These are phyloP conservation scores for Colius striatus DNA, from an alignment of 2,113 vertebrate genomes.

Conservation along the genomic window DNA sequence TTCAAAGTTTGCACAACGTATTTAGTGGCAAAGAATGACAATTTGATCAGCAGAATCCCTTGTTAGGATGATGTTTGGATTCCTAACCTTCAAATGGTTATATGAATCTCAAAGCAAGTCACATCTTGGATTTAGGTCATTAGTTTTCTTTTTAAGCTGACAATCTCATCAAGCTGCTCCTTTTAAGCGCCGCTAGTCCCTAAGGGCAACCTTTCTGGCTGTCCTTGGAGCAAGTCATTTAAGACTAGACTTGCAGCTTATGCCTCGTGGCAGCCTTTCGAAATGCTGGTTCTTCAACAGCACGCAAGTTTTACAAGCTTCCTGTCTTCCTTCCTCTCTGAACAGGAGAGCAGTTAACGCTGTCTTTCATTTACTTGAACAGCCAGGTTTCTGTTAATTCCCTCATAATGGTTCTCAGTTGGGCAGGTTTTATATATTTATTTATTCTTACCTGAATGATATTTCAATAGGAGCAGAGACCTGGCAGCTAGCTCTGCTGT, in stretches of 20 bases:
- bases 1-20: neutral
- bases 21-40: neutral
- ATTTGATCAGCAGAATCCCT: neutral
- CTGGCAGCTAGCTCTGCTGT: neutral
- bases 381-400: neutral
- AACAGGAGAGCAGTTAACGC: neutral
- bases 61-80: neutral
- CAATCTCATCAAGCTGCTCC: slow-evolving; percentile 33
- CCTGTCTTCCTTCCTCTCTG: neutral
- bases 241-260: neutral
- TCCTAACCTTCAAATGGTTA: neutral
- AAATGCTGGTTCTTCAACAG: neutral
- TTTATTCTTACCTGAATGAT: slow-evolving; percentile 4
- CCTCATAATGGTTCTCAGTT: neutral
- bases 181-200: neutral
- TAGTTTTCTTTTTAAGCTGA: slow-evolving; percentile 46
- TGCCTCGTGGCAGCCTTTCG: neutral
- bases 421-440: neutral
- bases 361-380: neutral
- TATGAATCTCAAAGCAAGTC: slow-evolving; percentile 12
- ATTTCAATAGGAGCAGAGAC: neutral
- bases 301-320: accelerated
- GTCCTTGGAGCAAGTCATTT: slow-evolving; percentile 1
- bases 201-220: slow-evolving; percentile 9
- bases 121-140: slow-evolving; percentile 22